Conservation (phyloP, 2,888 invertebrate species). For the Xanthia togata region DNA sequence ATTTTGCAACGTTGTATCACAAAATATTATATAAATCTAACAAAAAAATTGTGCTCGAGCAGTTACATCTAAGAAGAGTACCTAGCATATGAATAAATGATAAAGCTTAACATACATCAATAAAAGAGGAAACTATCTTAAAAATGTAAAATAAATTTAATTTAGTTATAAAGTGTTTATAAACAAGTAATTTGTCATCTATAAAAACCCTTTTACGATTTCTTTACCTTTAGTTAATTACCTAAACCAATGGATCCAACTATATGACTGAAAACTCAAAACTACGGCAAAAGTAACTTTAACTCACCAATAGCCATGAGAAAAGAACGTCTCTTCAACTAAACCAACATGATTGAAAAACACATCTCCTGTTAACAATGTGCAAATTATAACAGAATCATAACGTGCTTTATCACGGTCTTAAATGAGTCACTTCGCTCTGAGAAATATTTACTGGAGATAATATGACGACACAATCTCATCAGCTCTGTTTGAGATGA, state of each 20-base stretch:
- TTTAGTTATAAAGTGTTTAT: no score
- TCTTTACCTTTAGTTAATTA: no score
- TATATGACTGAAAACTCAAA: neutral
- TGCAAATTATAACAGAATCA: slow-evolving; percentile 46
- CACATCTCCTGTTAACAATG: slow-evolving; percentile 20
- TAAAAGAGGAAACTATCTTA: no score
- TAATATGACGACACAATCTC: slow-evolving; percentile 32
- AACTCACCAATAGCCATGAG: neutral
- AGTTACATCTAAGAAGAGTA: no score
- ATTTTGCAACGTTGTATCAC: no score
- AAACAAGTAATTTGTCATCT: no score
- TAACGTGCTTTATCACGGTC: slow-evolving; percentile 41
- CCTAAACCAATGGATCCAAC: neutral
- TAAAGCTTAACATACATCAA: no score
- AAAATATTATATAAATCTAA: no score
- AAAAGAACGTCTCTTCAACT: neutral
- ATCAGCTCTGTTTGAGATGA: slow-evolving; percentile 24
- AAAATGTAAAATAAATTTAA: no score
- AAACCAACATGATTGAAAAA: slow-evolving; percentile 8
- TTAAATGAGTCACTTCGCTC: slow-evolving; percentile 45
- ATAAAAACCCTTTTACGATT: no score
- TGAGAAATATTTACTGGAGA: slow-evolving; percentile 34
- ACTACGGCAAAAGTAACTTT: neutral
- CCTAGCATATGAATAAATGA: no score
- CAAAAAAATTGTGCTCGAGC: no score